phyloP scores from a whole-genome alignment of 2,888 invertebrate species.

The Empis livida region DNA sequence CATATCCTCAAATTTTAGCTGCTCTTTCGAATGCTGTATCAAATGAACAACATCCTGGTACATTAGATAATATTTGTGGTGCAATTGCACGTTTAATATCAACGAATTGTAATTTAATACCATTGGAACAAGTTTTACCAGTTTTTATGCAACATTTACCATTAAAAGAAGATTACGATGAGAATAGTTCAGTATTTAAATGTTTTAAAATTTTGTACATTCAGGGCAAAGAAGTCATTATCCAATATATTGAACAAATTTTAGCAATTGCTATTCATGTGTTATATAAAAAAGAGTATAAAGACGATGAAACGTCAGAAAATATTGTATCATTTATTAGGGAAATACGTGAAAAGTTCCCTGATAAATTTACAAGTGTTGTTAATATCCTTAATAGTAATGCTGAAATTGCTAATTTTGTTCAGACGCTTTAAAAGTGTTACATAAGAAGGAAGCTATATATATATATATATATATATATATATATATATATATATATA shows the following conservation, averaged over 20 bases:
- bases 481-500: no score
- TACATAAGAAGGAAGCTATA: no score
- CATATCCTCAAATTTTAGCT: conserved; percentile 52
- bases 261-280: conserved; percentile 43
- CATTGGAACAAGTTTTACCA: conserved; percentile 60
- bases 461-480: no score
- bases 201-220: conserved; percentile 51
- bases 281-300: conserved; percentile 43
- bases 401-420: conserved; percentile 21
- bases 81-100: conserved; percentile 61
- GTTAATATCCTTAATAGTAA: conserved; percentile 31
- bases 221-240: conserved; percentile 43
- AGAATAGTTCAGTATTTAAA: conserved; percentile 55
- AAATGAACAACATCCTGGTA: conserved; percentile 49
- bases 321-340: conserved; percentile 41
- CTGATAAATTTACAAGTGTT: conserved; percentile 40
- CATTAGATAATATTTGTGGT: conserved; percentile 65
- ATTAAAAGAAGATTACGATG: conserved; percentile 58
- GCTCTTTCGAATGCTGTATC: conserved; percentile 50
- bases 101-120: conserved; percentile 47
- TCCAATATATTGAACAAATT: conserved; percentile 40
- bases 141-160: conserved; percentile 58
- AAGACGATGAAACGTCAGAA: conserved; percentile 20
- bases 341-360: conserved; percentile 43
- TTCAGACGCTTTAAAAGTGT: neutral